Evolutionary conservation across 2,888 invertebrate species (phyloP).

Genomic region (Andrena flavipes): DNA sequence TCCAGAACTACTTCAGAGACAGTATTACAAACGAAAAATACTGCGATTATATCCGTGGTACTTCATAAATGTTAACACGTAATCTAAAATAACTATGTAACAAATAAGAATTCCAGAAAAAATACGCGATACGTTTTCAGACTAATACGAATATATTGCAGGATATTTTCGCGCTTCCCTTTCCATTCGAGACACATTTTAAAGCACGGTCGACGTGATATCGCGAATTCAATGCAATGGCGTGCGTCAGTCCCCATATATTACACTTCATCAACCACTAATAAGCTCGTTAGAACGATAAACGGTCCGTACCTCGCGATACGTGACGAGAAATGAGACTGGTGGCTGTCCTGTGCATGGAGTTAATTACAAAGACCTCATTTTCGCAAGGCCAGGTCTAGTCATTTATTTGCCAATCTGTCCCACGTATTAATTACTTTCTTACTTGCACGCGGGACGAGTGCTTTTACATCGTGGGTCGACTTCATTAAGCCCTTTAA

Average conservation of each 20-base stretch:
- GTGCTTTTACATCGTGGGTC: slow-evolving; percentile 14
- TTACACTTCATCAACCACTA: slow-evolving; percentile 63
- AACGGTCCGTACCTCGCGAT: slow-evolving; percentile 59
- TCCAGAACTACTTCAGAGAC: too few relatives aligned
- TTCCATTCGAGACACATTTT: background rate
- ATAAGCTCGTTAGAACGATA: slow-evolving; percentile 74
- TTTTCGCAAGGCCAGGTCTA: slow-evolving; percentile 21
- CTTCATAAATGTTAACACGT: too few relatives aligned
- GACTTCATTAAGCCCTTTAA: slow-evolving; percentile 36
- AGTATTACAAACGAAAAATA: too few relatives aligned
- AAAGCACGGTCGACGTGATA: background rate
- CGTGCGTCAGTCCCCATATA: slow-evolving; percentile 20
- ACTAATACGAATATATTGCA: background rate
- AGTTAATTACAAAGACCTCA: slow-evolving; percentile 42
- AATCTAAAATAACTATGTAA: too few relatives aligned
- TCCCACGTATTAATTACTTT: slow-evolving; percentile 31
- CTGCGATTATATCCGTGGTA: too few relatives aligned
- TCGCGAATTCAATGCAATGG: background rate
- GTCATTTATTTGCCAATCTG: slow-evolving; percentile 30
- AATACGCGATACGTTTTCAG: background rate
- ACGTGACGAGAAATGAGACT: slow-evolving; percentile 46
- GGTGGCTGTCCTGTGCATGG: background rate
- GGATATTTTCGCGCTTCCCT: background rate
- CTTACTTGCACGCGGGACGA: background rate
- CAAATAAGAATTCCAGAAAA: too few relatives aligned